phyloP scores from a whole-genome alignment of 2,888 invertebrate genomes.

The Drosophila yooni region DNA sequence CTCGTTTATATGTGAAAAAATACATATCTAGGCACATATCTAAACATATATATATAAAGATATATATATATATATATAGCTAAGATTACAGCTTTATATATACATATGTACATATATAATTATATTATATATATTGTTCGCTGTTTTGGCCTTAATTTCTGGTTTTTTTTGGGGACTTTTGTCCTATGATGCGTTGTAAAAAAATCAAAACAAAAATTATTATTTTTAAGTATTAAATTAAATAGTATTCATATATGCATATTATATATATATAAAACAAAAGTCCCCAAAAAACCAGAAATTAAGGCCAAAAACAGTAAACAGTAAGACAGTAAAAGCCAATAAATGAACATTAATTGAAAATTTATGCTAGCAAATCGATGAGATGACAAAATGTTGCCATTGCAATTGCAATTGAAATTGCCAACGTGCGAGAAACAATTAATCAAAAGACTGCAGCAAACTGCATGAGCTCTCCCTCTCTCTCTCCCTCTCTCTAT shows the following conservation, averaged over 20 bases:
- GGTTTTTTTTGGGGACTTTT: constrained; percentile 27
- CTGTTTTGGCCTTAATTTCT: constrained; percentile 27
- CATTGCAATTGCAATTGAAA: constrained; percentile 31
- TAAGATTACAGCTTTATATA: constrained; percentile 13
- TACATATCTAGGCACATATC: background rate
- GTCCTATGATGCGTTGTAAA: constrained; percentile 1
- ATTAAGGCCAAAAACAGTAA: constrained; percentile 33
- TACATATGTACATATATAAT: background rate
- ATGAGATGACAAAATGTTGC: constrained; percentile 18
- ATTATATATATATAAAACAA: constrained; percentile 10
- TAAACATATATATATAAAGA: background rate
- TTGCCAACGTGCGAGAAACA: constrained; percentile 41
- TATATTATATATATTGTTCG: constrained; percentile 3
- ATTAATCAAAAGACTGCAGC: constrained; percentile 35
- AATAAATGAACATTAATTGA: constrained; percentile 37
- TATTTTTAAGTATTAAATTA: too few species aligned
- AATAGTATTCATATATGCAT: background rate
- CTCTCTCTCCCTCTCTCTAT: background rate
- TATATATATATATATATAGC: background rate
- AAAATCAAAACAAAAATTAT: too few species aligned
- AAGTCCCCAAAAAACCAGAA: constrained; percentile 18
- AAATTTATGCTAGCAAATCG: constrained; percentile 23
- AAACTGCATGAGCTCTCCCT: constrained; percentile 3
- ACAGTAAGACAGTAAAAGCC: constrained; percentile 21
- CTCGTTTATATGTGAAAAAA: constrained; percentile 30